Evolutionary conservation across 2,888 invertebrate species (phyloP), one percentile per base, ranked within the genome.

Genomic region (Brachyptera putata): DNA sequence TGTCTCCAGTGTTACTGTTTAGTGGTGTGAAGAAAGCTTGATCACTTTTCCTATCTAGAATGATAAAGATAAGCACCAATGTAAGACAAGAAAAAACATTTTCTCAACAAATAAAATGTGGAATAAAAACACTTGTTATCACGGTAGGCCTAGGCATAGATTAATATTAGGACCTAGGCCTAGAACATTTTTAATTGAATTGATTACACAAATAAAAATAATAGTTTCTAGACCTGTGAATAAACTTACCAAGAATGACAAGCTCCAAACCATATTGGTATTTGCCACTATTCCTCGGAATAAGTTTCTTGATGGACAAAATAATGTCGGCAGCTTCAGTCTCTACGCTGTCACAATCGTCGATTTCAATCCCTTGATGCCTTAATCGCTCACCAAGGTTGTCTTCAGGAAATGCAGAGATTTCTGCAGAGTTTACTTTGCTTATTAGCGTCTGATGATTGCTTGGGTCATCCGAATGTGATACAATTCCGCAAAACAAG

Each of bases 251-350:
- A 16, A 58, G 21, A 30, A 63, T 56, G 22, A 50, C 58, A 30
- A 63, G 21, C 14, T 63, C 63, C 18, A 62, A 16, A 46, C 58
- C 48, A 25, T 56, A 26, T 9, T 46, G 9, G 21, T 57, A 64
- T 55, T 55, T 43, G 3, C 61, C 49, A 18, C 25, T 56, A 25
- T 63, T 61, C 36, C 62, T 62, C 16, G 65, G 65, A 1, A 65
- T 22, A 9, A 65, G 60, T 37, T 61, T 64, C 34, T 57, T 61
- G 22, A 64, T 36, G 14, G 26, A 26, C n/a, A 64, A 21, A n/a
- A 30, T 41, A 11, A 16, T 9, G 24, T 43, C 53, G 24, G 5
- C n/a, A 11, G n/a, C 24, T n/a, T 11, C 11, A 14, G 21, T 16
- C 14, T 36, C 14, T n/a, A 11, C 30, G 1, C 1, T 21, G 14